Percentiles rank a stretch among this genome's conserved stretches.
These are phyloP conservation scores for Gadopsis marmoratus DNA, from an alignment of 2,797 vertebrate genomes.

Conservation along the genomic window DNA sequence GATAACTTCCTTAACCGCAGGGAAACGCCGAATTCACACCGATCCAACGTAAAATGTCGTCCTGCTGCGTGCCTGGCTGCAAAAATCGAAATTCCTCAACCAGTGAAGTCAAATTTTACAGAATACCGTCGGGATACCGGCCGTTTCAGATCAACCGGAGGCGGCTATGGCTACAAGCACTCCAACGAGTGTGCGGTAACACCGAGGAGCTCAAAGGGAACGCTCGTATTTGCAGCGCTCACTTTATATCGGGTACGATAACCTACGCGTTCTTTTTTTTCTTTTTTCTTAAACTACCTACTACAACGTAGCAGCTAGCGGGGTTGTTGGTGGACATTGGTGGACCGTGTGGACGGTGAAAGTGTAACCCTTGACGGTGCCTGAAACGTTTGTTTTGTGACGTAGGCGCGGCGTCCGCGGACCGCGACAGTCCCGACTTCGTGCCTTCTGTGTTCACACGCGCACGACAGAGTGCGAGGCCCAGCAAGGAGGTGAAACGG, in stretches of 20 bases:
- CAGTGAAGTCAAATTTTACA: constrained; percentile 39
- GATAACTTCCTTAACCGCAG: constrained; percentile 28
- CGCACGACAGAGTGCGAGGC: rapidly evolving
- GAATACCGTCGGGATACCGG: constrained; percentile 35
- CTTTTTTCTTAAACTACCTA: no score
- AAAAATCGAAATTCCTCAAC: neutral
- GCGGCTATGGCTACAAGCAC: constrained; percentile 54
- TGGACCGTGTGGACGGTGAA: no score
- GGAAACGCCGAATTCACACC: neutral
- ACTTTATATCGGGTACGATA: constrained; percentile 69
- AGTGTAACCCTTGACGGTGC: rapidly evolving
- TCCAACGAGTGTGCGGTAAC: constrained; percentile 42
- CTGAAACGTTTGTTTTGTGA: neutral
- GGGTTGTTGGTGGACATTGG: rapidly evolving
- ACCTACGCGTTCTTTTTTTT: rapidly evolving
- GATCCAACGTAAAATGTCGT: constrained; percentile 33
- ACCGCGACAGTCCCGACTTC: constrained; percentile 53
- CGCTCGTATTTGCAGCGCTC: constrained; percentile 65
- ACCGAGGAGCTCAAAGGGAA: neutral
- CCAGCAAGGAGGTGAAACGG: constrained; percentile 22
- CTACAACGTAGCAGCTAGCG: neutral
- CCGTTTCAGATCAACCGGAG: constrained; percentile 48
- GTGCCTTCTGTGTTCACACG: constrained; percentile 66
- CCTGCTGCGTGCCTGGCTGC: constrained; percentile 65
- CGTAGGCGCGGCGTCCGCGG: constrained; percentile 56